These are phyloP conservation scores for Calidris pygmaea DNA, from an alignment of 2,113 vertebrate genomes.

Conservation along the genomic window DNA sequence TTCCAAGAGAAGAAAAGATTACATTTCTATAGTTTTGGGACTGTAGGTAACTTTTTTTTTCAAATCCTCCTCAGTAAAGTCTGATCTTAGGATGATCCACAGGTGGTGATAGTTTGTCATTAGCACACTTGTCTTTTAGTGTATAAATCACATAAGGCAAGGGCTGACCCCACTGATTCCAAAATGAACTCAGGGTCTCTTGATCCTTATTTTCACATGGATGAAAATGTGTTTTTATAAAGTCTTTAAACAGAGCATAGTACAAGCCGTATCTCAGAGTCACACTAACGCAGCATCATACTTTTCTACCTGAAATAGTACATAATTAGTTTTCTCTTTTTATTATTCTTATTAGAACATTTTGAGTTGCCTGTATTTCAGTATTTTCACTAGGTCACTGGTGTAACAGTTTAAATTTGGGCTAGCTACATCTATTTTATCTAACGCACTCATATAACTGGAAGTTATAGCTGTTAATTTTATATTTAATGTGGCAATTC, in stretches of 20 bases:
- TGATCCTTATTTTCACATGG: not conserved
- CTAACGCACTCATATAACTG: not conserved
- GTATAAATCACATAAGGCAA: not conserved
- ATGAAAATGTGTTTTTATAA: not conserved
- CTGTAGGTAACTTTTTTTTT: not conserved
- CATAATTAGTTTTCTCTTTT: not conserved
- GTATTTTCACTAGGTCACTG: not conserved
- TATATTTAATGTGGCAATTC: not conserved
- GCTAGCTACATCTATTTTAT: not conserved
- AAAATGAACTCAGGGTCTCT: not conserved
- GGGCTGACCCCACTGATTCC: not conserved
- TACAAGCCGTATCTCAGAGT: not conserved
- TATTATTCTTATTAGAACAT: not conserved
- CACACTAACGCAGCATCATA: not conserved
- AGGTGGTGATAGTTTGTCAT: not conserved
- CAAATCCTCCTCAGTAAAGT: not conserved
- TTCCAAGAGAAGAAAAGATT: not conserved
- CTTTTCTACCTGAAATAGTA: not conserved
- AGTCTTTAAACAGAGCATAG: not conserved
- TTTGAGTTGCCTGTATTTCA: not conserved
- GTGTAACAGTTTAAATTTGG: not conserved
- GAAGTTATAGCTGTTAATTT: not conserved
- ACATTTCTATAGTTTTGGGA: not conserved
- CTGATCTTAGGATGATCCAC: not conserved
- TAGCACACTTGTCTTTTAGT: not conserved